A percentile compares a stretch with the other conserved stretches of the same genome.
phyloP scores from a whole-genome alignment of 2,888 invertebrate species.

The Tridacna gigas region DNA sequence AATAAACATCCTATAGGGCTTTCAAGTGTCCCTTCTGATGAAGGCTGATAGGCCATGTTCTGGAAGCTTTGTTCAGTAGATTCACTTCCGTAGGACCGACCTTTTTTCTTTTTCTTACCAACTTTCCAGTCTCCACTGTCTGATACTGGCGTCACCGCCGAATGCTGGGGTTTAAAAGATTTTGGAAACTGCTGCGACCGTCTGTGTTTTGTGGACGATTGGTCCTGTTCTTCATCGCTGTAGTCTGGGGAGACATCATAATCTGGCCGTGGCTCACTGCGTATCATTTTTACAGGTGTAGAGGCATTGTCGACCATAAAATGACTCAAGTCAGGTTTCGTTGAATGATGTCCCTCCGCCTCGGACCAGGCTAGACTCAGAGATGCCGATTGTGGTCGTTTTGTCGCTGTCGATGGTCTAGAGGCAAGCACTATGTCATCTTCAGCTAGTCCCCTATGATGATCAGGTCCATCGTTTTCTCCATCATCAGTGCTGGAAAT shows the following conservation, averaged over 20 bases:
- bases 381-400: background rate
- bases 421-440: background rate
- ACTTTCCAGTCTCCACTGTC: too few species aligned
- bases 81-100: too few species aligned
- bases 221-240: background rate
- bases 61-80: too few species aligned
- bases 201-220: background rate
- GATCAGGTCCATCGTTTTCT: background rate
- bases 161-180: too few species aligned
- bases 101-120: too few species aligned
- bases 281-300: background rate
- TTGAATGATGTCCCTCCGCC: background rate
- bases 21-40: too few species aligned
- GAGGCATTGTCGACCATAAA: background rate
- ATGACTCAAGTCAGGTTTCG: background rate
- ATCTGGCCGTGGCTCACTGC: background rate
- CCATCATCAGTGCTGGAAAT: background rate
- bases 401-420: background rate
- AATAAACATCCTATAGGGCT: background rate
- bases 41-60: too few species aligned
- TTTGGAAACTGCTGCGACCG: too few species aligned
- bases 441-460: background rate
- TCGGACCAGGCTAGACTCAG: background rate
- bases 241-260: slow-evolving; percentile 1
- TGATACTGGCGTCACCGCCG: too few species aligned